Conservation (phyloP, 2,113 vertebrate species). For the Enhydra lutris region DNA sequence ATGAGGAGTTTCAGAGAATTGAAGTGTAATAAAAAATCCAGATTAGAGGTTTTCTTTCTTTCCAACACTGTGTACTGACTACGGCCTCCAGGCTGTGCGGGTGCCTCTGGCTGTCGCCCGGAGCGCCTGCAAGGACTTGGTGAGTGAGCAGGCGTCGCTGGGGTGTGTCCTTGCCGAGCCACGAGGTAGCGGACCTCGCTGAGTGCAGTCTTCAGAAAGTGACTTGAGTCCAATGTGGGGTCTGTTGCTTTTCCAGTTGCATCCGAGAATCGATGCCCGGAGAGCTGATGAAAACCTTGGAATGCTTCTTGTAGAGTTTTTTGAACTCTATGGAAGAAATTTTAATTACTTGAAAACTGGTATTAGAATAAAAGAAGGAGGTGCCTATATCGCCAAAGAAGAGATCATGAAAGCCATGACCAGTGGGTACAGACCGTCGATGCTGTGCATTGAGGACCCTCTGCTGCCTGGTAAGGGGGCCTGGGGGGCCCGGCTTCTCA, state of each 20-base stretch:
- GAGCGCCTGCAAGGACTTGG: neutral
- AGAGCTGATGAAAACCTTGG: constrained; percentile 96
- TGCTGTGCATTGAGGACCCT: constrained; percentile 99
- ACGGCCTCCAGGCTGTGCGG: neutral
- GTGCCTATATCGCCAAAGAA: constrained; percentile 98
- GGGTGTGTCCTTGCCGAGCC: neutral
- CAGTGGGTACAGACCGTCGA: constrained; percentile 95
- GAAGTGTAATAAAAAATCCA: neutral
- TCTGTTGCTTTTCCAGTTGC: constrained; percentile 84
- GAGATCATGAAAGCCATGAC: constrained; percentile 97
- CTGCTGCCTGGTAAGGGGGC: constrained; percentile 90
- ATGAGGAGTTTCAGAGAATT: neutral
- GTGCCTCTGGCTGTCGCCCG: rapidly evolving
- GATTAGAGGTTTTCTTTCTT: neutral
- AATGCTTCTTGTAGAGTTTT: constrained; percentile 98
- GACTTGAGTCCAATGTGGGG: neutral
- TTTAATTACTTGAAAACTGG: constrained; percentile 99
- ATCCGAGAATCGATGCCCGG: constrained; percentile 94
- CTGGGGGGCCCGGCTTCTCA: no score
- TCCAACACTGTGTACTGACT: rapidly evolving
- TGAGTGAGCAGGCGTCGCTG: rapidly evolving
- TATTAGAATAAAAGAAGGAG: constrained; percentile 98
- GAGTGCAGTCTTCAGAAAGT: rapidly evolving
- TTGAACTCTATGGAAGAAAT: constrained; percentile 97
- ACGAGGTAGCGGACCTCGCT: rapidly evolving